A percentile compares a stretch with the other conserved stretches of the same genome.
Evolutionary conservation across 2,888 invertebrate species (phyloP).

Genomic region (Drosophila paramelanica): DNA sequence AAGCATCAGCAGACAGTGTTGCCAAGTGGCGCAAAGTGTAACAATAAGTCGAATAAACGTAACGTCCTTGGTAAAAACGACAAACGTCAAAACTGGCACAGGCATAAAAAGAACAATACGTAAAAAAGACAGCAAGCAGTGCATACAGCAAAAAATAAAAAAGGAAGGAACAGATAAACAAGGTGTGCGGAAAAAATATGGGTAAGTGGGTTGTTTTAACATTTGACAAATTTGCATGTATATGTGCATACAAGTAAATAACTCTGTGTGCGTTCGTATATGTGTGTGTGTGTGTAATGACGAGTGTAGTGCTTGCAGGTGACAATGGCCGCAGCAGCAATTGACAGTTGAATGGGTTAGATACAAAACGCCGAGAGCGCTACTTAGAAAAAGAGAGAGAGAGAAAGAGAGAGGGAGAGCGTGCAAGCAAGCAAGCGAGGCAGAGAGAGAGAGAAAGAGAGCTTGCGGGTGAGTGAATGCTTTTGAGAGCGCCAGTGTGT

Average conservation of each 20-base stretch:
- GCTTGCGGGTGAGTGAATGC: conserved; percentile 18
- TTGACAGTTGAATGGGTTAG: conserved; percentile 50
- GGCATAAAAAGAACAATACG: conserved; percentile 57
- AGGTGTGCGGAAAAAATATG: conserved; percentile 73
- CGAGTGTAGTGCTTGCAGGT: conserved; percentile 40
- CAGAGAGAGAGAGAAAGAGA: conserved; percentile 14
- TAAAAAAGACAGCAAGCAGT: conserved; percentile 33
- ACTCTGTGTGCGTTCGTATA: neutral
- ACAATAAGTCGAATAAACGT: conserved; percentile 54
- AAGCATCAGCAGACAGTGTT: conserved; percentile 45
- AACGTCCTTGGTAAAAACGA: conserved; percentile 59
- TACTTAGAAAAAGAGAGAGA: conserved; percentile 2
- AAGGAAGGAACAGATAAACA: conserved; percentile 11
- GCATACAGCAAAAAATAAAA: conserved; percentile 32
- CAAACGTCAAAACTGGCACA: conserved; percentile 56
- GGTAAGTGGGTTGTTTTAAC: conserved; percentile 67
- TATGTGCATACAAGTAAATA: neutral
- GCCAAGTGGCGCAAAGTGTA: conserved; percentile 52
- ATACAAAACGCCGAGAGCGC: conserved; percentile 38
- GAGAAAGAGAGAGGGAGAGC: conserved; percentile 11
- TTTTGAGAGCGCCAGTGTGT: conserved; percentile 25
- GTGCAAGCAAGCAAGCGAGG: neutral
- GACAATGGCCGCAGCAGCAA: conserved; percentile 52
- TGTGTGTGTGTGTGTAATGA: conserved; percentile 12
- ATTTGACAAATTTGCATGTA: conserved; percentile 52